Percentiles rank a stretch among this genome's conserved stretches.
These are phyloP conservation scores for Idaea biselata DNA, from an alignment of 2,888 invertebrate species.

Conservation along the genomic window DNA sequence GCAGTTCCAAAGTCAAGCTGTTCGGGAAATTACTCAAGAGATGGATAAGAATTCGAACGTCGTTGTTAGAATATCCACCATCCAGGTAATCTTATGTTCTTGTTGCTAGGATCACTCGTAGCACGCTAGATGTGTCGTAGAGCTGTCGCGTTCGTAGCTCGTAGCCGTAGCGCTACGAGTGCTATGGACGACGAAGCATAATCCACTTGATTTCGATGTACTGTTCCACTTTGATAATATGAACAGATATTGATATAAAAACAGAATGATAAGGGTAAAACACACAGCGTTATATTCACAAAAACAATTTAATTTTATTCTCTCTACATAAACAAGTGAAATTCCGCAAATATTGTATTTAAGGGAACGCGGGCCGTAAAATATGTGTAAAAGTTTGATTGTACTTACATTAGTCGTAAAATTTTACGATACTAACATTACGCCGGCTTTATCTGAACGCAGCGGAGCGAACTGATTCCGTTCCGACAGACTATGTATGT, in stretches of 20 bases:
- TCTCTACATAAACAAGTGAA: background rate
- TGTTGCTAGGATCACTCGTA: too few relatives aligned
- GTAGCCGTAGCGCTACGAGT: background rate
- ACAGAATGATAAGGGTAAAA: too few relatives aligned
- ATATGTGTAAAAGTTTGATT: constrained; percentile 1
- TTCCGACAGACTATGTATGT: background rate
- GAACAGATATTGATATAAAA: too few relatives aligned
- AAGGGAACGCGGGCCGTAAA: background rate
- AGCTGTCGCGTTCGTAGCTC: background rate
- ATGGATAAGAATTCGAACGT: too few relatives aligned
- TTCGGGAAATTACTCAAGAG: too few relatives aligned
- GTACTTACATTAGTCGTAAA: background rate
- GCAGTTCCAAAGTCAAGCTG: too few relatives aligned
- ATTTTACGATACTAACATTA: background rate
- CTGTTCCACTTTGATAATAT: too few relatives aligned
- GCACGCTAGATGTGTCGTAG: background rate
- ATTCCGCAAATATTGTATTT: background rate
- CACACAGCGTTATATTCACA: background rate
- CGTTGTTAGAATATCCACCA: too few relatives aligned
- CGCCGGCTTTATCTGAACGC: background rate
- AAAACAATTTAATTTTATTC: background rate
- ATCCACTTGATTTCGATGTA: too few relatives aligned
- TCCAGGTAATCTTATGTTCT: too few relatives aligned
- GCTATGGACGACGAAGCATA: background rate
- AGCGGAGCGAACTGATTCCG: background rate